A percentile compares a stretch with the other conserved stretches of the same genome.
Conservation (phyloP, 1,140 invertebrate species). For the Tetranychus cinnabarinus region DNA sequence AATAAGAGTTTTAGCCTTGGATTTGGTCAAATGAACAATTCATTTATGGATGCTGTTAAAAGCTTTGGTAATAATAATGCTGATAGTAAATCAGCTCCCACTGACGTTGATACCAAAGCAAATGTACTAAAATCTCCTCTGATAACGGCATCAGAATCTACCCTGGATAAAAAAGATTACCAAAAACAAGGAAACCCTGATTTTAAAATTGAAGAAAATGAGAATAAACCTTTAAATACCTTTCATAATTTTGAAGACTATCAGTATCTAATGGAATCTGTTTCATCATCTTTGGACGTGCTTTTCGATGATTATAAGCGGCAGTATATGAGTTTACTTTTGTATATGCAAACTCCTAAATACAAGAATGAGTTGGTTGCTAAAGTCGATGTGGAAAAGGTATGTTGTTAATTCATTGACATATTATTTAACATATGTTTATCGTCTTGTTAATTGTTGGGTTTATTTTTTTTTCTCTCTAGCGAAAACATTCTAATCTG, state of each 20-base stretch:
- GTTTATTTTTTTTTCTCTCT: constrained; percentile 11
- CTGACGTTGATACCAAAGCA: too few species aligned
- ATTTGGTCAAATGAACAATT: neutral
- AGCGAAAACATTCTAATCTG: constrained; percentile 42
- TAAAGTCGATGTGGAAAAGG: constrained; percentile 58
- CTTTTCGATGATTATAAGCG: constrained; percentile 24
- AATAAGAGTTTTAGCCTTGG: constrained; percentile 22
- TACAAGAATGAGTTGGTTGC: constrained; percentile 43
- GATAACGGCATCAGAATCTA: too few species aligned
- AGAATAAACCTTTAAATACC: too few species aligned
- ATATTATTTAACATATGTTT: neutral
- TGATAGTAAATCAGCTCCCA: too few species aligned
- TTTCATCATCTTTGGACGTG: neutral
- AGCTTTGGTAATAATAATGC: constrained; percentile 25
- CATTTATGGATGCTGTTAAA: constrained; percentile 60
- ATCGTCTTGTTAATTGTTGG: neutral
- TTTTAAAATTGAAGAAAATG: too few species aligned
- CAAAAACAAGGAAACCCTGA: too few species aligned
- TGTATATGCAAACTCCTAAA: constrained; percentile 48
- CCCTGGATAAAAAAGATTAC: too few species aligned
- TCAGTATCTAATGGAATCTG: neutral
- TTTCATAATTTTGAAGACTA: too few species aligned
- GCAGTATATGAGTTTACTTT: constrained; percentile 54
- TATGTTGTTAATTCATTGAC: constrained; percentile 9
- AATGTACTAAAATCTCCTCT: too few species aligned